Base-by-base conservation (phyloP, 2,888 invertebrate genomes). In the Tiliacea aurago region DNA sequence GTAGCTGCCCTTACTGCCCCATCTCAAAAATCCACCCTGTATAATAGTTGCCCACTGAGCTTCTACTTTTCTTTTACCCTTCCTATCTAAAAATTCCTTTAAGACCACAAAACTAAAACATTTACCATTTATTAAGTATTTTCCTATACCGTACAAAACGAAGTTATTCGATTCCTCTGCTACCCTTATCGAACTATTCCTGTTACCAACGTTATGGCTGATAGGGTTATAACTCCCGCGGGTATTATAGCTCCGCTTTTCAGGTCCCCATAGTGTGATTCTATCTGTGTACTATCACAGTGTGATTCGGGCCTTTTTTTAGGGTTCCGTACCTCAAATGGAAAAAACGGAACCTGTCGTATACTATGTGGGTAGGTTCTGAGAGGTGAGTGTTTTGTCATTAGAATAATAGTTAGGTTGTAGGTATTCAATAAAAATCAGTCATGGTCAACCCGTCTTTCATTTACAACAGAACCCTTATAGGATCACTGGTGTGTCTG, bases 201-300 rank as follows among this genome's bases (percentile, higher is more conserved):
- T 72, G 80, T 78, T 78, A 81, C 76, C 74, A 71, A 71, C 72
- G 76, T 78, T 79, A 77, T 59, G 37, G 64, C 75, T 78, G 84
- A 84, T 84, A 77, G 79, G 86, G 85, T 86, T 87, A 83, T 78
- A 67, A 37, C 62, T 67, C 86, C 78, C 80, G 33, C 7, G 86
- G 67, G 87, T 67, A 70, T 84, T 73, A 76, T 73, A 84, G 77
- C 76, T 79, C 18, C 70, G 63, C 51, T 75, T 53, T 65, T 78
- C 66, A 43, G 72, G 64, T 78, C 87, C 81, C 81, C 58, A 5
- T n/a, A 62, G 87, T 76, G 84, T 78, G 79, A 81, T 86, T 85
- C 72, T 73, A 68, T 75, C 66, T 72, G 61, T 79, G 65, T 78
- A 75, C 62, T 79, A 81, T 76, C 58, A 73, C 70, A 28, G 62